Evolutionary conservation across 2,888 invertebrate species (phyloP).

Genomic region (Drosophila aldrichi): DNA sequence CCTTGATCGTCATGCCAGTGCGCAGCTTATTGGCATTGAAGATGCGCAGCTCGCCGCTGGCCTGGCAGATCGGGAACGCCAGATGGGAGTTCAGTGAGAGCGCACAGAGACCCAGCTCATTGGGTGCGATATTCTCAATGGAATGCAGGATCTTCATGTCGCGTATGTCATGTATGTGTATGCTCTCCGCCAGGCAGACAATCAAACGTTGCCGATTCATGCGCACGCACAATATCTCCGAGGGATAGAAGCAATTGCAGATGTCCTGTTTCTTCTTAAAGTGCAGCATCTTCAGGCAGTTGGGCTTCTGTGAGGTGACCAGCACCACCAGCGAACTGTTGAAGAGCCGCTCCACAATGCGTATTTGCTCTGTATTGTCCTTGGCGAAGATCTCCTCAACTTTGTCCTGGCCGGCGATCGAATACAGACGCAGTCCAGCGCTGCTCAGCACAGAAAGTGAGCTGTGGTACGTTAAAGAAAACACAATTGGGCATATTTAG

Average conservation of each 20-base stretch:
- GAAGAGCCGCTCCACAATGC: slow-evolving; percentile 84
- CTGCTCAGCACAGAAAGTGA: slow-evolving; percentile 83
- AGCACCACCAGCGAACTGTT: slow-evolving; percentile 84
- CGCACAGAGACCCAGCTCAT: slow-evolving; percentile 83
- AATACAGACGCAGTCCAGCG: slow-evolving; percentile 83
- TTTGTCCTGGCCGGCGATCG: slow-evolving; percentile 82
- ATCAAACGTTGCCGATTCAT: slow-evolving; percentile 85
- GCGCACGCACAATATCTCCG: slow-evolving; percentile 83
- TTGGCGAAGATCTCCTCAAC: slow-evolving; percentile 85
- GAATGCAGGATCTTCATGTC: slow-evolving; percentile 85
- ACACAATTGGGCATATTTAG: neutral
- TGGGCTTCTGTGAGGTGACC: slow-evolving; percentile 84
- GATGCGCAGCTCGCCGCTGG: slow-evolving; percentile 83
- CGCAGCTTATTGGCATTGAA: slow-evolving; percentile 83
- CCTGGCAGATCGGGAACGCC: slow-evolving; percentile 83
- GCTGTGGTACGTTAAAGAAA: slow-evolving; percentile 48
- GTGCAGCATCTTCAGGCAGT: slow-evolving; percentile 84
- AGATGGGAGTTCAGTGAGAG: slow-evolving; percentile 84
- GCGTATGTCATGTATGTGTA: slow-evolving; percentile 85
- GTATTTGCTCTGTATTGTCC: slow-evolving; percentile 83
- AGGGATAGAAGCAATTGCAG: slow-evolving; percentile 85
- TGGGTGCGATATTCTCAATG: slow-evolving; percentile 83
- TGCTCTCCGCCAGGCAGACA: slow-evolving; percentile 83
- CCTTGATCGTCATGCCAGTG: slow-evolving; percentile 82
- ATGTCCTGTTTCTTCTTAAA: slow-evolving; percentile 85